Evolutionary conservation across 2,888 invertebrate species (phyloP), one percentile per base, ranked within the genome.

Genomic region (Orthonychiurus folsomi): DNA sequence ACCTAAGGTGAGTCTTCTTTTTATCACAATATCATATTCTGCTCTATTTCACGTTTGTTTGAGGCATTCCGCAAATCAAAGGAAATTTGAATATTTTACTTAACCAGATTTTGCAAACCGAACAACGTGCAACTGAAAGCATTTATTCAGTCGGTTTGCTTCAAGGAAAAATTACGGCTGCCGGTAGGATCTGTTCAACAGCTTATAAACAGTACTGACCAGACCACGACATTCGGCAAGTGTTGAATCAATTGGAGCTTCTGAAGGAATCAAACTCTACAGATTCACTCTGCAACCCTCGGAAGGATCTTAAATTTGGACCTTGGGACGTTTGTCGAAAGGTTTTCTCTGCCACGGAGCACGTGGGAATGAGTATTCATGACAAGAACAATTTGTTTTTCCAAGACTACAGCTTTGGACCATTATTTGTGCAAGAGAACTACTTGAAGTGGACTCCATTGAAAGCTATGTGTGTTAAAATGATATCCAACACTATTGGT

Each of bases 391-490:
- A 90, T 76, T 80, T 99, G 61, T 99, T 97, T 80, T 99, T 97
- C 79, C 87, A 91, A 75, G 99, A 99, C 80, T 99, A 99, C 79
- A 92, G 87, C 74, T 83, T 99, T 68, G 87, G 88, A n/a, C 93
- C 96, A 1, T 80, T 99, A 18, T 99, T 99, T 79, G 93, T 99
- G 0, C 95, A 97, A 74, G 97, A 99, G 77, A 99, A 97, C 79
- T 99, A 99, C 78, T 79, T 91, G 21, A 82, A 82, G 69, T 91
- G 90, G 1, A 77, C 80, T n/a, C 93, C 93, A 0, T 82, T 84
- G 64, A 85, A 84, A 63, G 84, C 86, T 26, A 85, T 83, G 87
- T 87, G 79, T 77, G 78, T 77, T 62, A n/a, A n/a, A n/a, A n/a
- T n/a, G n/a, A n/a, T n/a, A n/a, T n/a, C n/a, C n/a, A n/a, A n/a